These are phyloP conservation scores for Camptogramma bilineatum DNA, from an alignment of 2,888 invertebrate species.

Conservation along the genomic window DNA sequence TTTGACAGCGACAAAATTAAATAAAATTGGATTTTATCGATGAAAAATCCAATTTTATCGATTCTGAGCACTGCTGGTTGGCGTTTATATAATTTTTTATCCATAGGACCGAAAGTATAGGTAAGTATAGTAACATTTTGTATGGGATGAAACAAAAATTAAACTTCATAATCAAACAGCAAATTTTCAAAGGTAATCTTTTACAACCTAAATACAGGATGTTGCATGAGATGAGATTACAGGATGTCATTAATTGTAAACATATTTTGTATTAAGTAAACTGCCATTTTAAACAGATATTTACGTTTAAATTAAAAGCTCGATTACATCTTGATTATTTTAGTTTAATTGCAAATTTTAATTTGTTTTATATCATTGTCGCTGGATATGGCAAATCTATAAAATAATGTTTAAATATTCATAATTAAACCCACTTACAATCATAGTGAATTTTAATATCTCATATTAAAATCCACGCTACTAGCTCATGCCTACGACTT, in stretches of 20 bases:
- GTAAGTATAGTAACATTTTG: too few relatives aligned
- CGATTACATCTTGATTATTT: neutral
- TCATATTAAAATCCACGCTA: too few relatives aligned
- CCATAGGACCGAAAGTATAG: too few relatives aligned
- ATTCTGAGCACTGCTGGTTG: too few relatives aligned
- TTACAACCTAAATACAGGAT: neutral
- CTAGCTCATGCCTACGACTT: too few relatives aligned
- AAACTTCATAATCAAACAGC: too few relatives aligned
- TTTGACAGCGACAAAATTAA: too few relatives aligned
- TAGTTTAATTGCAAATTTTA: constrained; percentile 12
- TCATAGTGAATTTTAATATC: neutral
- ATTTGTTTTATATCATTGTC: neutral
- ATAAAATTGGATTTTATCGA: too few relatives aligned
- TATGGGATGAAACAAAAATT: too few relatives aligned
- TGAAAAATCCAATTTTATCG: too few relatives aligned
- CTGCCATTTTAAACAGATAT: neutral
- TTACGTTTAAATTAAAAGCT: constrained; percentile 1
- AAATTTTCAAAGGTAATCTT: neutral
- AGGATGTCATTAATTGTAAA: neutral
- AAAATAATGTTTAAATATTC: constrained; percentile 12
- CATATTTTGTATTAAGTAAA: neutral
- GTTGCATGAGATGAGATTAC: neutral
- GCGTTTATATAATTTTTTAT: too few relatives aligned
- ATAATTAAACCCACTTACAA: constrained; percentile 1
- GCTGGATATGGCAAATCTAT: neutral